phyloP scores from a whole-genome alignment of 1,140 invertebrate species.

The Drosophila dunni region DNA sequence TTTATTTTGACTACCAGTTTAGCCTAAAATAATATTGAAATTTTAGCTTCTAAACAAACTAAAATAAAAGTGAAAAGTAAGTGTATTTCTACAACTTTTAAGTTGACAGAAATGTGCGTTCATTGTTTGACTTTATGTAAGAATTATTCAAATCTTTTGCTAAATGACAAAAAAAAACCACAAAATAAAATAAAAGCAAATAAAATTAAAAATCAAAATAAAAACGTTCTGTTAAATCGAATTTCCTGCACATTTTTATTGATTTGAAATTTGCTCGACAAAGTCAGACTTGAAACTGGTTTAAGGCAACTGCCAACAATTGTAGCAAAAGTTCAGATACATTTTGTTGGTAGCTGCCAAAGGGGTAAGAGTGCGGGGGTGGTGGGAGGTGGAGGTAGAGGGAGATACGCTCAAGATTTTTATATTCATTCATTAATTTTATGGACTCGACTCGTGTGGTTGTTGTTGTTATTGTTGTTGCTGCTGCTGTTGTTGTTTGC shows the following conservation, averaged over 20 bases:
- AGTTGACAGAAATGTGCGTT: slow-evolving; percentile 8
- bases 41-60: too few relatives aligned
- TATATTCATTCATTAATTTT: slow-evolving; percentile 72
- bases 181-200: not conserved
- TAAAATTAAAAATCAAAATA: slow-evolving; percentile 2
- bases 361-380: not conserved
- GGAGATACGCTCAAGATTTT: slow-evolving; percentile 34
- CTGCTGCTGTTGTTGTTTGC: slow-evolving; percentile 6
- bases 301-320: slow-evolving; percentile 64
- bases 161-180: too few relatives aligned
- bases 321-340: slow-evolving; percentile 55
- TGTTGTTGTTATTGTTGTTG: slow-evolving; percentile 2
- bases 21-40: too few relatives aligned
- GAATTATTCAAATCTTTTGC: slow-evolving; percentile 66
- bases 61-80: not conserved
- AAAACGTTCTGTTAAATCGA: slow-evolving; percentile 19
- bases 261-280: slow-evolving; percentile 67
- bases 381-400: not conserved
- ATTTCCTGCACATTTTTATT: slow-evolving; percentile 69
- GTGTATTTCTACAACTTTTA: slow-evolving; percentile 11
- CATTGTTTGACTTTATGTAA: slow-evolving; percentile 48
- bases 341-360: not conserved
- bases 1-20: too few relatives aligned
- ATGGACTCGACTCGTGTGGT: slow-evolving; percentile 14
- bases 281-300: slow-evolving; percentile 61